Evolutionary conservation across 2,113 vertebrate genomes (phyloP).

Genomic region (Sylvietta virens): DNA sequence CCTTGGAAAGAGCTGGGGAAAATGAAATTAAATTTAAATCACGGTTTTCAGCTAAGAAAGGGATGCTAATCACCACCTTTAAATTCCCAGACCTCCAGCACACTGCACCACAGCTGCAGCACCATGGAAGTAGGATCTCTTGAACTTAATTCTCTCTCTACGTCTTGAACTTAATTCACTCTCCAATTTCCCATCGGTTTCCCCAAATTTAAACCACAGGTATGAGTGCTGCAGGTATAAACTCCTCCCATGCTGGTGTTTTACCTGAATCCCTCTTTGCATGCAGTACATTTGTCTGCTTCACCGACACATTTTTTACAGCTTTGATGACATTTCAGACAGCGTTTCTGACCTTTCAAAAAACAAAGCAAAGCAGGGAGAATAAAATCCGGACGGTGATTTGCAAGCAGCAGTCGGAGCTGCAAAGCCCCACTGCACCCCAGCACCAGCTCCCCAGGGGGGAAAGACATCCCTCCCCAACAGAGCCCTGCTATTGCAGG

Average conservation of each 20-base stretch:
- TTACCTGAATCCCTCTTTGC: conserved; percentile 88
- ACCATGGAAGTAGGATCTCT: not conserved
- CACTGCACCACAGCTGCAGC: not conserved
- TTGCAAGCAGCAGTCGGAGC: not conserved
- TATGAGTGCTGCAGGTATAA: not conserved
- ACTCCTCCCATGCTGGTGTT: not conserved
- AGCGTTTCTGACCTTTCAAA: conserved; percentile 80
- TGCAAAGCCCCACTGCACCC: not conserved
- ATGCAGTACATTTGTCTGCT: conserved; percentile 82
- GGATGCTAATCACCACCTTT: not conserved
- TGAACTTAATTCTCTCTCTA: not conserved
- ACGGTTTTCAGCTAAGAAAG: not conserved
- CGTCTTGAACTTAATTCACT: not conserved
- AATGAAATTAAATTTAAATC: not conserved
- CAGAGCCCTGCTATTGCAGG: not conserved
- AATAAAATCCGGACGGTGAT: not conserved
- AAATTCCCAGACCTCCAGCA: not conserved
- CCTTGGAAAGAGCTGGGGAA: not conserved
- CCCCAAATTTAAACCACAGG: not conserved
- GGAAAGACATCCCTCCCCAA: not conserved
- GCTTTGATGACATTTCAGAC: conserved; percentile 82
- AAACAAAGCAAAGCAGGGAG: not conserved
- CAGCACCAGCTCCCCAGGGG: not conserved
- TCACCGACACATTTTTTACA: conserved; percentile 79
- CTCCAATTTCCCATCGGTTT: not conserved